phyloP scores from a whole-genome alignment of 2,797 vertebrate species.

The Odontamblyopus lacepedii region DNA sequence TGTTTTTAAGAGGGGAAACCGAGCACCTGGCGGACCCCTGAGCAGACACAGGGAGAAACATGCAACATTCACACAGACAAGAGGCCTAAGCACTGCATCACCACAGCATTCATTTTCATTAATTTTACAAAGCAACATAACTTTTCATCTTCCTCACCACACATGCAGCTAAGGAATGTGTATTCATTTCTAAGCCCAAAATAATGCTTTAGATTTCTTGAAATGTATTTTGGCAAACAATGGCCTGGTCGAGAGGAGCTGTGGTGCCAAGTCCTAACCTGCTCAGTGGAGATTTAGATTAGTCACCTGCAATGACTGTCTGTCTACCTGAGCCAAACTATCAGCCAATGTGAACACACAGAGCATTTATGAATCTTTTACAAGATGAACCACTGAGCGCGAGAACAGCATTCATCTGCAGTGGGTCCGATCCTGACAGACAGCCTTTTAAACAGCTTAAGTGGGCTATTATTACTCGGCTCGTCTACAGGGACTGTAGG shows the following conservation, averaged over 20 bases:
- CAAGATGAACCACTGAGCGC: conserved; percentile 6
- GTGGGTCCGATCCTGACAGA: conserved; percentile 31
- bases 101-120: no score
- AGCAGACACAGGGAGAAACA: no score
- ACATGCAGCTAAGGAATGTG: not conserved
- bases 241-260: not conserved
- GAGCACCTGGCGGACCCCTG: no score
- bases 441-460: conserved; percentile 53
- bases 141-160: not conserved
- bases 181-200: no score
- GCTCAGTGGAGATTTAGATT: conserved; percentile 9
- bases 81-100: no score
- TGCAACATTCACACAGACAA: no score
- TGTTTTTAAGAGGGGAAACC: no score
- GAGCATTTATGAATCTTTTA: conserved; percentile 2
- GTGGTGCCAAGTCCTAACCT: not conserved
- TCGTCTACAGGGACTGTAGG: conserved; percentile 34
- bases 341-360: not conserved
- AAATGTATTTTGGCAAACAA: not conserved
- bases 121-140: no score
- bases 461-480: conserved; percentile 57
- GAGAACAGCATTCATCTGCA: conserved; percentile 23
- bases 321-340: not conserved
- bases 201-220: not conserved
- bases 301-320: not conserved